Evolutionary conservation across 2,113 vertebrate genomes (phyloP).

Genomic region (Neotoma lepida): DNA sequence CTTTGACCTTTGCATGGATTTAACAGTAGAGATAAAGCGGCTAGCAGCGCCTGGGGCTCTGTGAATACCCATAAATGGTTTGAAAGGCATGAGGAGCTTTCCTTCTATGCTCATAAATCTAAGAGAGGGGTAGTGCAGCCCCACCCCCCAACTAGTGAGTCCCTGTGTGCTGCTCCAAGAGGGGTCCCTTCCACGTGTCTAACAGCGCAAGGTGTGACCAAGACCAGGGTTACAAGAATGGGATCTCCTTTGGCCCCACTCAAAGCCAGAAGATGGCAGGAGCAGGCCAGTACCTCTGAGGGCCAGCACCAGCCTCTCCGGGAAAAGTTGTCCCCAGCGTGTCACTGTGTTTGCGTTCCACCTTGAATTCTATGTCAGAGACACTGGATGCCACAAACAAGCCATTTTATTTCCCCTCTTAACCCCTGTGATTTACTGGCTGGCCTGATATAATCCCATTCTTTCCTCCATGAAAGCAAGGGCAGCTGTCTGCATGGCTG

Average conservation of each 20-base stretch:
- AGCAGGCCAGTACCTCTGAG: too few relatives aligned
- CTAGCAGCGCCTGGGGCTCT: neutral
- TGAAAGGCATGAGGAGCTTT: neutral
- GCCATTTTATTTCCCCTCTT: conserved; percentile 81
- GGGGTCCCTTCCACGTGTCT: neutral
- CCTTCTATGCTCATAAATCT: conserved; percentile 64
- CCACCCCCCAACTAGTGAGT: neutral
- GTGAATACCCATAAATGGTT: neutral
- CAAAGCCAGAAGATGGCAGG: neutral
- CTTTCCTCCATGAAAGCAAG: conserved; percentile 85
- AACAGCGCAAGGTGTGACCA: neutral
- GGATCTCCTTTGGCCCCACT: neutral
- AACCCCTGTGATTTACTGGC: conserved; percentile 84
- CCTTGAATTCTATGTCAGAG: conserved; percentile 42
- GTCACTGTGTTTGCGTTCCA: conserved; percentile 23
- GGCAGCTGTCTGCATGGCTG: conserved; percentile 83
- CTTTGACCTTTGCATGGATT: neutral
- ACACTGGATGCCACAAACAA: conserved; percentile 74
- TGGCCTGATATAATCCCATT: conserved; percentile 84
- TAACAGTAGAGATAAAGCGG: neutral
- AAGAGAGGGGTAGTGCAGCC: conserved; percentile 50
- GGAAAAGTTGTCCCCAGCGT: neutral
- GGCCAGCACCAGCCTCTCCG: neutral
- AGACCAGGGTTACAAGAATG: neutral
- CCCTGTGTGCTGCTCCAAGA: neutral